These are phyloP conservation scores for Sorex fumeus DNA, from an alignment of 2,113 vertebrate genomes.

Conservation along the genomic window DNA sequence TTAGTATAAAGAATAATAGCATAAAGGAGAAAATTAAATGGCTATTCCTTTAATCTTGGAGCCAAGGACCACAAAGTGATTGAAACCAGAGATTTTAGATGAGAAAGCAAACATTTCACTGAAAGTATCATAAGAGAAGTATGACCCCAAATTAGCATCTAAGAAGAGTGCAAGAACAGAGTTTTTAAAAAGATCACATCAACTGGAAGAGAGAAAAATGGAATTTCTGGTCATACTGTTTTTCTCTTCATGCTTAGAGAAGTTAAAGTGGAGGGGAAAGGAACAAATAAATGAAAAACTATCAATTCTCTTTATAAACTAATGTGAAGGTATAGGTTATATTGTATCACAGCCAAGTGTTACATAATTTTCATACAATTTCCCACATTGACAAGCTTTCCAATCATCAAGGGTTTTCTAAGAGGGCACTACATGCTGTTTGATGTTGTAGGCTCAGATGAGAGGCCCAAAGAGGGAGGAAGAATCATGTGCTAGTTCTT, in stretches of 20 bases:
- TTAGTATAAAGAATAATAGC: slow-evolving; percentile 29
- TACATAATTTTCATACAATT: not conserved
- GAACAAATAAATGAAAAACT: not conserved
- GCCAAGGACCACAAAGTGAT: not conserved
- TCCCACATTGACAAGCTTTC: not conserved
- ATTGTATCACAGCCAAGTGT: not conserved
- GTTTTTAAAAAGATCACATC: not conserved
- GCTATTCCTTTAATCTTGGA: not conserved
- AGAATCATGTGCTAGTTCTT: not conserved
- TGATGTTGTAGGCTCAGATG: not conserved
- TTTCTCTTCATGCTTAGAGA: not conserved
- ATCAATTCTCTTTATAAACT: not conserved
- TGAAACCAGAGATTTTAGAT: slow-evolving; percentile 21
- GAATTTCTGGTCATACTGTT: not conserved
- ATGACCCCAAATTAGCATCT: not conserved
- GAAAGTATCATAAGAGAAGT: not conserved
- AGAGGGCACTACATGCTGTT: not conserved
- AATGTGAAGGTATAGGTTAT: not conserved
- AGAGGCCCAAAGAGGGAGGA: not conserved
- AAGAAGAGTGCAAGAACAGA: not conserved
- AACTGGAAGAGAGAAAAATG: not conserved
- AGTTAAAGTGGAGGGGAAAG: not conserved
- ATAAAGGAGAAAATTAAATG: slow-evolving; percentile 23
- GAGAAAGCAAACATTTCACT: not conserved
- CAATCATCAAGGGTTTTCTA: not conserved